Base-by-base conservation (phyloP, 92 coral and sea anemone species). In the Bergia puertoricense region DNA sequence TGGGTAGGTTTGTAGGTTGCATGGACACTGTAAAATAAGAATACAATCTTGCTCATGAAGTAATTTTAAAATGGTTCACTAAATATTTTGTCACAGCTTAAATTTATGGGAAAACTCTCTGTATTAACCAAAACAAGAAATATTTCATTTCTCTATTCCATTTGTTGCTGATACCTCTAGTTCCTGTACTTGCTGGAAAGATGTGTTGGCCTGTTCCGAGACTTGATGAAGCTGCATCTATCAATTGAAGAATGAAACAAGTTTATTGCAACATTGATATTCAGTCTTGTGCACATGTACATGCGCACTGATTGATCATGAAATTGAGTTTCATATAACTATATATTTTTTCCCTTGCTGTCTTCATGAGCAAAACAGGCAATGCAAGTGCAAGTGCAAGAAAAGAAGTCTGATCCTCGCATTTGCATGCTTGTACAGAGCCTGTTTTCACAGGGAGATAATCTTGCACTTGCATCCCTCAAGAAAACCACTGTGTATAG, bases 151-250 rank as follows among this genome's bases (percentile, higher is more conserved):
- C 8, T 77, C 46, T 16, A 36, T 77, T 23, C 44, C 51, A 77
- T 44, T 10, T 2, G 44, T 42, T 9, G 3, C 39, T 42, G n/a
- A 30, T 83, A 97, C 99, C 93, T 97, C 97, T 46, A 97, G 92
- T 73, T 97, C 99, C 56, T 95, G 97, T 20, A 94, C 93, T 85
- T 97, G 98, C 42, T 97, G 98, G 50, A 94, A 89, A 0, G 98
- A 93, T 2, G 96, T 90, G 46, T 97, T 94, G 14, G 99, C 99
- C 76, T 97, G 98, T 66, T 97, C 99, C 0, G 98, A 91, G 40
- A 97, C 94, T 43, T 97, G 98, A 66, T 97, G 98, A 79, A 97
- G 91, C 86, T 94, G 98, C 30, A 94, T 91, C 99, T 97, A 68
- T 42, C 16, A 45, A 43, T 42, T 9, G 9, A 42, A 39, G 3